These are phyloP conservation scores for Fissipunctia ypsillon DNA, from an alignment of 2,888 invertebrate genomes.

Conservation along the genomic window DNA sequence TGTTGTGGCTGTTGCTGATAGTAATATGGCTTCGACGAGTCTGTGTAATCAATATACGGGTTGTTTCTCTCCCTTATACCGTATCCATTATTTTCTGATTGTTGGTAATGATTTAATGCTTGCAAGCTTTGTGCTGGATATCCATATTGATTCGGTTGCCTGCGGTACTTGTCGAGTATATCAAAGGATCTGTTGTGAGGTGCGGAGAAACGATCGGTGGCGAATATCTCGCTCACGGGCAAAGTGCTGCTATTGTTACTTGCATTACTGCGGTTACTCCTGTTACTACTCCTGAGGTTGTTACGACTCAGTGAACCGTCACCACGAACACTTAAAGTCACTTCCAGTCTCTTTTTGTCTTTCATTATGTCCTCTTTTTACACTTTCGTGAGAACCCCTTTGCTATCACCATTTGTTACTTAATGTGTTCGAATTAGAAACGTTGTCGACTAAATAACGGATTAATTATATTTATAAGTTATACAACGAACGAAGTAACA, in stretches of 20 bases:
- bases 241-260: slow-evolving; percentile 80
- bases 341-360: slow-evolving; percentile 86
- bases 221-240: slow-evolving; percentile 86
- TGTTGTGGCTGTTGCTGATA: slow-evolving; percentile 65
- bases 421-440: slow-evolving; percentile 71
- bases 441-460: slow-evolving; percentile 70
- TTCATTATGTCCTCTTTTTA: slow-evolving; percentile 79
- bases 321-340: slow-evolving; percentile 87
- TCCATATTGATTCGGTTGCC: slow-evolving; percentile 80
- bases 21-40: slow-evolving; percentile 72
- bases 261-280: slow-evolving; percentile 83
- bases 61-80: slow-evolving; percentile 72
- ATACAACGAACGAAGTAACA: slow-evolving; percentile 76
- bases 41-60: slow-evolving; percentile 80
- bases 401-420: slow-evolving; percentile 70
- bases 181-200: slow-evolving; percentile 85
- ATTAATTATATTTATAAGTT: slow-evolving; percentile 76
- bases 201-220: slow-evolving; percentile 83
- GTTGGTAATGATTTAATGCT: slow-evolving; percentile 81
- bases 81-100: slow-evolving; percentile 72
- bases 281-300: slow-evolving; percentile 82
- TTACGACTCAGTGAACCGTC: slow-evolving; percentile 86
- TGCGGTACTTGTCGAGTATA: slow-evolving; percentile 83
- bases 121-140: slow-evolving; percentile 87
- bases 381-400: slow-evolving; percentile 63